phyloP scores from a whole-genome alignment of 2,113 vertebrate species.

The Xenus cinereus region DNA sequence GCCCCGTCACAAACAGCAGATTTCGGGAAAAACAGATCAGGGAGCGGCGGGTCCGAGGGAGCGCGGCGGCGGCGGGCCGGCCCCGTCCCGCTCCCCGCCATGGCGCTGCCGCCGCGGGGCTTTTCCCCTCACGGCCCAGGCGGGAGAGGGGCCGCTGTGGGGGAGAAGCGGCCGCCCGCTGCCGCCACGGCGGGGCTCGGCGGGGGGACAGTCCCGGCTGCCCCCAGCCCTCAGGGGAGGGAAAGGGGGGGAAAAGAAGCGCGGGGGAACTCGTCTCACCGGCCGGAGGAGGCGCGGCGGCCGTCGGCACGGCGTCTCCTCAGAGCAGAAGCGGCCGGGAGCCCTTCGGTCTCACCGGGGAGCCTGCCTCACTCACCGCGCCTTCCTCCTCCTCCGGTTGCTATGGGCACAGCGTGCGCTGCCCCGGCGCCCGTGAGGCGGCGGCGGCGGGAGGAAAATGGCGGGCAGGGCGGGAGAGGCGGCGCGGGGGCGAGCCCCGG shows the following conservation, averaged over 20 bases:
- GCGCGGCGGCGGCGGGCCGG: too few relatives aligned
- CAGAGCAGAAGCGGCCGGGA: not conserved
- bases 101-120: too few relatives aligned
- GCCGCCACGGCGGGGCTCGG: not conserved
- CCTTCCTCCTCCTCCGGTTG: not conserved
- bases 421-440: not conserved
- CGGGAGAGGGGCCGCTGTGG: not conserved
- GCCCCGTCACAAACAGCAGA: fast-evolving
- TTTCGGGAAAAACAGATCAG: fast-evolving
- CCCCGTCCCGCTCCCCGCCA: not conserved
- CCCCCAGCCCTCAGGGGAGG: not conserved
- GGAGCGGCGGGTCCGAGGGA: not conserved
- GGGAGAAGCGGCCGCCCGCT: not conserved
- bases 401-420: not conserved
- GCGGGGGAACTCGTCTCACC: not conserved
- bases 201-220: not conserved
- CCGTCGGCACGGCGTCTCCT: not conserved
- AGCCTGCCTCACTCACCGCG: not conserved
- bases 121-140: not conserved
- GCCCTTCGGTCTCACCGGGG: not conserved
- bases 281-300: not conserved
- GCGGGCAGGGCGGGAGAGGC: not conserved
- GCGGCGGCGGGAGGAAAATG: not conserved
- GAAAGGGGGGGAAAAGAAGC: not conserved
- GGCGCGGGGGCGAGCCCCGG: not conserved